Conservation (phyloP, 2,113 vertebrate species). For the Ramphastos sulfuratus region DNA sequence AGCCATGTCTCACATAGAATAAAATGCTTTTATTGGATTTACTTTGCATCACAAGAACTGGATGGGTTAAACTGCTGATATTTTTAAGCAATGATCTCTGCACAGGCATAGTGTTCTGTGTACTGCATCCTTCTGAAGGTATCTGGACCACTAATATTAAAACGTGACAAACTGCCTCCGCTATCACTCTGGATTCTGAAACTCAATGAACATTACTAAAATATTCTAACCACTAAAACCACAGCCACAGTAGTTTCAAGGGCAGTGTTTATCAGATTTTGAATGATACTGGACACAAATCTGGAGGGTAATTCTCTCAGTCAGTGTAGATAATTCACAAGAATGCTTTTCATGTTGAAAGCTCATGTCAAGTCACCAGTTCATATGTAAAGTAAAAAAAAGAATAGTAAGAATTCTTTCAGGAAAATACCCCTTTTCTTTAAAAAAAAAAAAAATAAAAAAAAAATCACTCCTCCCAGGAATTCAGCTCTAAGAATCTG, state of each 20-base stretch:
- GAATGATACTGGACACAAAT: not conserved
- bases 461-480: not conserved
- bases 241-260: not conserved
- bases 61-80: slow-evolving; percentile 27
- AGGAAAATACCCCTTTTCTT: not conserved
- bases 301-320: not conserved
- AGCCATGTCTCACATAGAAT: slow-evolving; percentile 9
- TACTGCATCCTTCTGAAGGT: slow-evolving; percentile 2
- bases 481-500: not conserved
- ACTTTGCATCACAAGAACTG: slow-evolving; percentile 25
- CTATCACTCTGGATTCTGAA: slow-evolving; percentile 3
- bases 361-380: not conserved
- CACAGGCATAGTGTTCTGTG: not conserved
- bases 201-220: slow-evolving; percentile 50
- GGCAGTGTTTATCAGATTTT: not conserved
- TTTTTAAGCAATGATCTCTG: not conserved
- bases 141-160: not conserved
- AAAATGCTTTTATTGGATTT: slow-evolving; percentile 49
- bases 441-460: not conserved
- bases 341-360: not conserved
- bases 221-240: slow-evolving; percentile 37
- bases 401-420: not conserved
- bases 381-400: not conserved
- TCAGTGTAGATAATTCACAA: not conserved
- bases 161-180: slow-evolving; percentile 10